Evolutionary conservation across 1,140 invertebrate genomes (phyloP), one percentile per base, ranked within the genome.

Genomic region (Hydropsyche tenuis): DNA sequence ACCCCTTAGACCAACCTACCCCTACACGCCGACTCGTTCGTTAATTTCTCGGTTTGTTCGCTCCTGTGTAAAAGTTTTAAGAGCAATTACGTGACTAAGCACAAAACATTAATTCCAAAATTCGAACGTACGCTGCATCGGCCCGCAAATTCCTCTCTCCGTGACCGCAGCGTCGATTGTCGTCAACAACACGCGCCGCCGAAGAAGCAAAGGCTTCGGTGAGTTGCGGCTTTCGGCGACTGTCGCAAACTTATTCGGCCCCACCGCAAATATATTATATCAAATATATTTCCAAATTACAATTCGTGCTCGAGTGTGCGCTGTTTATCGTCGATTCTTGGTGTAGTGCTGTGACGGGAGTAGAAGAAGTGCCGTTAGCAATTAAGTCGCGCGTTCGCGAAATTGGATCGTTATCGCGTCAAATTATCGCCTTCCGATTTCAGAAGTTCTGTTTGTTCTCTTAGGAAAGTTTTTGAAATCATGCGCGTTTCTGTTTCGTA

Each of bases 81-180:
- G 76, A 70, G 76, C 74, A 78, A 78, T 78, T 78, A 78, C 76
- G 76, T 78, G 76, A 78, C 76, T 78, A 74, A 72, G 76, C 76
- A 69, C 76, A 73, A 78, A 78, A 78, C 74, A 78, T 75, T 74
- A 78, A 78, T 73, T 75, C 30, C 72, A 71, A 74, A 53, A 77
- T 77, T 73, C 73, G 74, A 74, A 77, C 75, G 72, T 74, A 73
- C 73, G 74, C 73, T 9, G 30, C 51, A n/a, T 73, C 64, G 25
- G 12, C 25, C 14, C 30, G 30, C 30, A 37, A 37, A 37, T 64
- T 70, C 62, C 68, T 51, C 60, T 64, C 27, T 64, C 16, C 16
- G 5, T 9, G 25, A 23, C 42, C 22, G 16, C 46, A 5, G 64
- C 11, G 30, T 27, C 68, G 53, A 74, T 74, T 69, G 73, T 69